Evolutionary conservation across 2,797 vertebrate genomes (phyloP).

Genomic region (Crenuchus spilurus): DNA sequence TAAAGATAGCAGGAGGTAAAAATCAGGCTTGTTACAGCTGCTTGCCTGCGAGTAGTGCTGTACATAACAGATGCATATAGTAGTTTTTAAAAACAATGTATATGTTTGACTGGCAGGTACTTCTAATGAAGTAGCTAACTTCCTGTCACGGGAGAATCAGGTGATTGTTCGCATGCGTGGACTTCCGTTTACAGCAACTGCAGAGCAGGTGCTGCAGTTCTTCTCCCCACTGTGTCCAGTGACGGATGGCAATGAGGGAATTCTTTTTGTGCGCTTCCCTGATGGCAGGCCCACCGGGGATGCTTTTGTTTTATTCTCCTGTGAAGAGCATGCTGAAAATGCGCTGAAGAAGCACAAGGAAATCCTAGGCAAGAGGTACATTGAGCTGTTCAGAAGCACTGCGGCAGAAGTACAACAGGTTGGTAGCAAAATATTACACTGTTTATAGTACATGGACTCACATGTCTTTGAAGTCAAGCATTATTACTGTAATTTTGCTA

Average conservation of each 20-base stretch:
- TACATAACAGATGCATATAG: background rate
- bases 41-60: background rate
- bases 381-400: constrained; percentile 96
- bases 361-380: constrained; percentile 94
- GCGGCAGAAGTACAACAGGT: constrained; percentile 98
- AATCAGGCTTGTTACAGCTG: background rate
- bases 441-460: too few relatives aligned
- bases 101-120: constrained; percentile 78
- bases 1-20: constrained; percentile 98
- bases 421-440: background rate
- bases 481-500: too few relatives aligned
- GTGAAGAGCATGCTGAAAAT: constrained; percentile 92
- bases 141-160: constrained; percentile 93
- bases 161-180: constrained; percentile 94
- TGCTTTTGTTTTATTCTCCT: constrained; percentile 93
- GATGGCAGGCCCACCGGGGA: constrained; percentile 95
- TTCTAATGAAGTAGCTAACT: constrained; percentile 93
- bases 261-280: constrained; percentile 95
- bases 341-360: constrained; percentile 97
- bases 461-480: too few relatives aligned
- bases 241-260: constrained; percentile 77
- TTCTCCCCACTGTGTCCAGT: constrained; percentile 82
- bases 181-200: constrained; percentile 93
- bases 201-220: constrained; percentile 89
- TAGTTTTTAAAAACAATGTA: background rate